Evolutionary conservation across 2,113 vertebrate genomes (phyloP), one percentile per base, ranked within the genome.

Genomic region (Cariama cristata): DNA sequence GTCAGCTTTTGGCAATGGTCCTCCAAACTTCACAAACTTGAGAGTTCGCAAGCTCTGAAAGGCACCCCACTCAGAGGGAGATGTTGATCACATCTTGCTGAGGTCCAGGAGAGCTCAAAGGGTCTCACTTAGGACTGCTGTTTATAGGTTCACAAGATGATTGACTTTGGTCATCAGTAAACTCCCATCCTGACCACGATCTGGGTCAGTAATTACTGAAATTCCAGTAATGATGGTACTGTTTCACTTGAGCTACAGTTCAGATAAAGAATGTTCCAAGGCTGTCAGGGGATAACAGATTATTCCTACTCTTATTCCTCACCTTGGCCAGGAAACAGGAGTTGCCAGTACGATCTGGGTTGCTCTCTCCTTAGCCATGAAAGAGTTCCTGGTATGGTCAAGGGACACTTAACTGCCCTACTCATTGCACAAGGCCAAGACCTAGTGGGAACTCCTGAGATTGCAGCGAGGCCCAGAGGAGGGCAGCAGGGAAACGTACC

Each of bases 351-450:
- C 3, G 5, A 13, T 9, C 23, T 30, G 23, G 49, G 55, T 14
- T 24, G 2, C 35, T 45, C 19, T 12, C 19, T 8, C 2, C 58
- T 11, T 4, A 8, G 11, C 35, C 26, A 17, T 44, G 44, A 35
- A 44, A 23, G 35, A 3, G 19, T 12, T 71, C 7, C 50, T 24
- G 6, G 11, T 30, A 11, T 0, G 4, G 27, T 5, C 0, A 1
- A 72, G 22, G 22, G 27, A 18, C 0, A 1, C 15, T 28, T 38
- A 35, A 23, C 22, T 49, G 35, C 33, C 12, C 11, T 52, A 8
- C 14, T 63, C 2, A 2, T 3, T 45, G 7, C 13, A 38, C 12
- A 33, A 52, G 45, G 11, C 15, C 33, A 45, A 59, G 33, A 16
- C 23, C 44, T 21, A 28, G 33, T 11, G 27, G 26, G 19, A 38